Evolutionary conservation across 92 coral and sea anemone genomes (phyloP), one percentile per base, ranked within the genome.

Genomic region (Actinernus sp.): DNA sequence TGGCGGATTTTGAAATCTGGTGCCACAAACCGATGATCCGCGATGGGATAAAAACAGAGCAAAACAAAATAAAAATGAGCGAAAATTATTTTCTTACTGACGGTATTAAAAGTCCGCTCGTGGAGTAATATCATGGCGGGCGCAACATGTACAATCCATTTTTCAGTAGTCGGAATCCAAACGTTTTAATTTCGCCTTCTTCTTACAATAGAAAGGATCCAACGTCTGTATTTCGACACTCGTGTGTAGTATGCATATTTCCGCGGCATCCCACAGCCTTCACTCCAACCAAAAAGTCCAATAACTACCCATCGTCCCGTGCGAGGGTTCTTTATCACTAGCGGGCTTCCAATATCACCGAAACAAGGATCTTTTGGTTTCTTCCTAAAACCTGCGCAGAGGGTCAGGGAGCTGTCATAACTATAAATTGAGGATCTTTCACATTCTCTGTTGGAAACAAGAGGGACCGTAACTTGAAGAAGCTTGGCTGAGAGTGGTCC

Each of bases 271-370:
- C 86, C 97, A 17, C 97, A 90, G 4, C 97, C 97, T 25, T 86
- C 97, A 34, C 92, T 90, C 97, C 97, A 90, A 0, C 97, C 97
- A 23, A 85, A 90, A 57, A 90, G 73, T 49, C 97, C 97, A 49
- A 90, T 74, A 23, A 90, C 89, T n/a, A 73, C 73, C 97, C 97
- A 90, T 33, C 89, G 84, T 20, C 92, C 92, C 1, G 88, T 85
- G 48, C 84, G 84, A 28, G 96, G 96, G 16, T 79, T 76, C 32
- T 86, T 92, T 59, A 90, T 83, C 11, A 90, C 97, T 4, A 90
- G 68, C 3, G 97, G 97, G 52, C 97, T 90, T 0, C 97, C 97
- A 9, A 90, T 69, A 30, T 90, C 97, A 22, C 92, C 88, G 58
- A 85, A 80, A 44, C 97, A 90, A 1, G 92, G 97, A 56, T 63